These are phyloP conservation scores for Leptosomus discolor DNA, from an alignment of 2,113 vertebrate species.

Conservation along the genomic window DNA sequence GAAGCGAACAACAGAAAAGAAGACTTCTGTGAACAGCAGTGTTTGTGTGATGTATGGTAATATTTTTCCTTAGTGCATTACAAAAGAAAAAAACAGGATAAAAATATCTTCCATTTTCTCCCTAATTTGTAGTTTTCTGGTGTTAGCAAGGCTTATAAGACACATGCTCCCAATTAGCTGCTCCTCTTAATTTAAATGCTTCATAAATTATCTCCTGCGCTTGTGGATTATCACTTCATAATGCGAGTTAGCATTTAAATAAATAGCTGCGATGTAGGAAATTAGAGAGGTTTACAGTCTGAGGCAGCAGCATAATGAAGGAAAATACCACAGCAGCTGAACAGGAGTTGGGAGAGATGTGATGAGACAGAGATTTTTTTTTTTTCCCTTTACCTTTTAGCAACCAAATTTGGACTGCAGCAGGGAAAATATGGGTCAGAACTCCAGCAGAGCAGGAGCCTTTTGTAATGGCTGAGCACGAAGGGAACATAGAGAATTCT, in stretches of 20 bases:
- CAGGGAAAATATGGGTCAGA: slow-evolving; percentile 57
- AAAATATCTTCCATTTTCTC: slow-evolving; percentile 66
- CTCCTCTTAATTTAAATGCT: slow-evolving; percentile 99
- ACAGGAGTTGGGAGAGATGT: background rate
- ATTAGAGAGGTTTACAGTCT: slow-evolving; percentile 85
- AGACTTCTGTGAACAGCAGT: slow-evolving; percentile 20
- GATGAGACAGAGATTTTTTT: background rate
- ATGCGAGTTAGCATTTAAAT: slow-evolving; percentile 97
- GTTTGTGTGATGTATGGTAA: background rate
- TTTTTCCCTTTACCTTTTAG: slow-evolving; percentile 11
- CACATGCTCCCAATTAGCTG: slow-evolving; percentile 99
- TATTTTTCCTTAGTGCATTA: slow-evolving; percentile 47
- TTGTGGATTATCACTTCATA: slow-evolving; percentile 97
- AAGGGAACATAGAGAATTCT: background rate
- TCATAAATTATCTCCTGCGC: slow-evolving; percentile 98
- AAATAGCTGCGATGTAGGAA: slow-evolving; percentile 89
- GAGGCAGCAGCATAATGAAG: slow-evolving; percentile 78
- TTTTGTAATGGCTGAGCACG: slow-evolving; percentile 1
- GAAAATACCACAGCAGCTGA: slow-evolving; percentile 75
- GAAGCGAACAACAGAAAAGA: background rate
- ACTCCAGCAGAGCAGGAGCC: slow-evolving; percentile 51
- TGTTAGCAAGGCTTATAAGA: slow-evolving; percentile 90
- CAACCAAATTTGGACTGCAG: slow-evolving; percentile 36
- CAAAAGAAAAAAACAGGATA: slow-evolving; percentile 59
- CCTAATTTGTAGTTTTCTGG: slow-evolving; percentile 87